phyloP scores from a whole-genome alignment of 2,113 vertebrate species.

The Plotosus lineatus region DNA sequence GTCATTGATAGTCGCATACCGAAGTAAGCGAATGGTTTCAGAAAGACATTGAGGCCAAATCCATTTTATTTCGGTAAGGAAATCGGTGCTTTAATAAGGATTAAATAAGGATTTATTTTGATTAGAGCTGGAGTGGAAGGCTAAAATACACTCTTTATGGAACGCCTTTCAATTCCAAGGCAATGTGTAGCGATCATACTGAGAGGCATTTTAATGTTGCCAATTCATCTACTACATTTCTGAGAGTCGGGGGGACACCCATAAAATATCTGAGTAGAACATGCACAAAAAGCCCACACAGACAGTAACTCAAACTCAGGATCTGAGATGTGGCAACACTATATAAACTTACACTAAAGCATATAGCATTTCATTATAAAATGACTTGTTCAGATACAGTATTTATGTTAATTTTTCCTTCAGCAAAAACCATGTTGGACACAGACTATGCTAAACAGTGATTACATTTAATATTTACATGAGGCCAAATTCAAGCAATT shows the following conservation, averaged over 20 bases:
- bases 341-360: background rate
- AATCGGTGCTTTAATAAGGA: too few species aligned
- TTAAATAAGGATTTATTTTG: background rate
- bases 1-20: too few species aligned
- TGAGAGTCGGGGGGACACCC: background rate
- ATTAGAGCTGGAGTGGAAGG: background rate
- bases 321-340: background rate
- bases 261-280: background rate
- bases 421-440: background rate
- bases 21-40: too few species aligned
- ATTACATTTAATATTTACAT: slow-evolving; percentile 3
- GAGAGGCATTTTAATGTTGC: background rate
- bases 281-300: background rate
- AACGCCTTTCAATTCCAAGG: background rate
- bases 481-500: slow-evolving; percentile 21
- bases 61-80: too few species aligned
- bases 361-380: background rate
- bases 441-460: background rate
- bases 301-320: background rate
- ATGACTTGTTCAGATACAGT: slow-evolving; percentile 5
- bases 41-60: too few species aligned
- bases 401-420: background rate
- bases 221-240: background rate
- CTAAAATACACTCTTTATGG: background rate
- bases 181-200: background rate